phyloP scores from a whole-genome alignment of 2,888 invertebrate genomes.

The Temnothorax unifasciatus region DNA sequence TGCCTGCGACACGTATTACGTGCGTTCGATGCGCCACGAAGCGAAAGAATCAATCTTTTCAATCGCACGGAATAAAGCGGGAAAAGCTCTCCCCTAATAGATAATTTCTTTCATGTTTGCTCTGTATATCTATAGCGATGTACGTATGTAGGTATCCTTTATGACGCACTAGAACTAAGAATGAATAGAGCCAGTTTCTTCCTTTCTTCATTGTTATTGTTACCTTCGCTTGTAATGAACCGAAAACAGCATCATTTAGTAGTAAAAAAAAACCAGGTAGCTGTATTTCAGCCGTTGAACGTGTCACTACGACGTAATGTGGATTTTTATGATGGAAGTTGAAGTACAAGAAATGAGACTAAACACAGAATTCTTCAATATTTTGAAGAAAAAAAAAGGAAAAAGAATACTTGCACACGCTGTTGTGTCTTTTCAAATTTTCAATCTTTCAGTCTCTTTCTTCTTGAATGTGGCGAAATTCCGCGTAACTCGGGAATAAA shows the following conservation, averaged over 20 bases:
- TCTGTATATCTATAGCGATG: not conserved
- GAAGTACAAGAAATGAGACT: not conserved
- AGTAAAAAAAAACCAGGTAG: not conserved
- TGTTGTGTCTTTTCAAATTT: not conserved
- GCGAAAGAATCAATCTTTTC: constrained; percentile 72
- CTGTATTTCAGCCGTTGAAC: not conserved
- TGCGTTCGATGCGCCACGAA: constrained; percentile 44
- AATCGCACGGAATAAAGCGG: constrained; percentile 60
- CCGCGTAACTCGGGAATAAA: not conserved
- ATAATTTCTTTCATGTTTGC: constrained; percentile 9
- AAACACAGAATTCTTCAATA: not conserved
- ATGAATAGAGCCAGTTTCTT: not conserved
- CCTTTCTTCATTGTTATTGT: not conserved
- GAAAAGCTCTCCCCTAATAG: constrained; percentile 19
- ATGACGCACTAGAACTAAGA: not conserved
- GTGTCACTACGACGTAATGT: not conserved
- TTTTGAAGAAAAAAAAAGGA: not conserved
- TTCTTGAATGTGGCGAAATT: not conserved
- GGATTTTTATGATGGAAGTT: not conserved
- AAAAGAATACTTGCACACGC: not conserved
- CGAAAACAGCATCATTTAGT: not conserved
- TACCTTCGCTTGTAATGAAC: not conserved
- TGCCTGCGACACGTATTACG: constrained; percentile 49
- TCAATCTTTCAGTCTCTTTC: not conserved
- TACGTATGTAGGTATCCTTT: not conserved